A percentile compares a stretch with the other conserved stretches of the same genome.
Evolutionary conservation across 2,888 invertebrate genomes (phyloP).

Genomic region (Catocala fraxini): DNA sequence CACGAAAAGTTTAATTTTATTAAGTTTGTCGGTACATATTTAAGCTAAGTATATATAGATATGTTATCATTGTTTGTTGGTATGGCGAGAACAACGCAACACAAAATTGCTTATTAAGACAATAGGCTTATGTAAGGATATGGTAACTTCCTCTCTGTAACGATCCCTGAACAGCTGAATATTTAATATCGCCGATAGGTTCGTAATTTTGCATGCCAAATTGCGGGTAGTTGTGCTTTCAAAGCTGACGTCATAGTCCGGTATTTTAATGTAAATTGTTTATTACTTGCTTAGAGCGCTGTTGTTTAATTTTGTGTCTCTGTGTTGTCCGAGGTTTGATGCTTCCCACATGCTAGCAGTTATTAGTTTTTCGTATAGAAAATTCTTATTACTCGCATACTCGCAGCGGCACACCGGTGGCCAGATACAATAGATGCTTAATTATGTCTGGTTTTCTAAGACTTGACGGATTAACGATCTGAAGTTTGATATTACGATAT

Average conservation of each 20-base stretch:
- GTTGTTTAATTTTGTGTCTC: too few species aligned
- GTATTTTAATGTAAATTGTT: not conserved
- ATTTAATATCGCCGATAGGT: constrained; percentile 37
- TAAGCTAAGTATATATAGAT: not conserved
- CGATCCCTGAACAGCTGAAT: constrained; percentile 45
- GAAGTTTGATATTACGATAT: too few species aligned
- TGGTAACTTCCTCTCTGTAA: constrained; percentile 31
- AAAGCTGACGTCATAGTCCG: constrained; percentile 1
- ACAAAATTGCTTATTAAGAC: constrained; percentile 44
- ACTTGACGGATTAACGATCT: too few species aligned
- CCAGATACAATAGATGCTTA: too few species aligned
- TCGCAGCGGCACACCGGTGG: too few species aligned
- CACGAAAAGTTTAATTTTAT: too few species aligned
- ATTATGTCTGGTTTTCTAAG: too few species aligned
- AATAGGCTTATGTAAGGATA: constrained; percentile 41
- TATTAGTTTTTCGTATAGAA: too few species aligned
- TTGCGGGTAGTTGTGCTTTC: constrained; percentile 6
- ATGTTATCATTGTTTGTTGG: constrained; percentile 6
- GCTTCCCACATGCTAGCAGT: too few species aligned
- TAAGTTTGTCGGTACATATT: not conserved
- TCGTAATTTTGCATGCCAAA: constrained; percentile 12
- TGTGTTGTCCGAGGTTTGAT: too few species aligned
- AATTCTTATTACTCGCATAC: too few species aligned
- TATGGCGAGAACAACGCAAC: constrained; percentile 2
- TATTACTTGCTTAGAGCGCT: too few species aligned